Evolutionary conservation across 2,113 vertebrate genomes (phyloP).

Genomic region (Sceloporus undulatus): DNA sequence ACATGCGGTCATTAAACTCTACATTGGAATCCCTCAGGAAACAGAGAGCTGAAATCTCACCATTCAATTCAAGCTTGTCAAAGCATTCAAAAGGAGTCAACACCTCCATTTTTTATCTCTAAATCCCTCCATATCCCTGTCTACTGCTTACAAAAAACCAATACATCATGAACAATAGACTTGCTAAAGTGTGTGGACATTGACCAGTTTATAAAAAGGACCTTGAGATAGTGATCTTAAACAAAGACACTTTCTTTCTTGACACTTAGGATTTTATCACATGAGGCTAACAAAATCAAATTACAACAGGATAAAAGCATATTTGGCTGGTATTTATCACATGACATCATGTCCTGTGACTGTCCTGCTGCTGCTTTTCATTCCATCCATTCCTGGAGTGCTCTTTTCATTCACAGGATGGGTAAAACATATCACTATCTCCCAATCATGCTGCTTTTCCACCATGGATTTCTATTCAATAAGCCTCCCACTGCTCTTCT

Average conservation of each 20-base stretch:
- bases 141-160: background rate
- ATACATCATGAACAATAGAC: background rate
- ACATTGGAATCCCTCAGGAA: no score
- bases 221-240: background rate
- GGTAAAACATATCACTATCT: no score
- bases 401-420: no score
- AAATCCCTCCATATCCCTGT: background rate
- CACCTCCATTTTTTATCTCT: background rate
- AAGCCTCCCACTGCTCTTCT: no score
- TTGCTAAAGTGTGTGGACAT: background rate
- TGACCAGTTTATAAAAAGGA: background rate
- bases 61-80: background rate
- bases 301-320: no score
- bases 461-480: no score
- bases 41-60: background rate
- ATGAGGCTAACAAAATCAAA: no score
- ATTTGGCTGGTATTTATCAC: no score
- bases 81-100: background rate
- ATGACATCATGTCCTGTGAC: no score
- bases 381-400: no score
- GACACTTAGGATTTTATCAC: background rate
- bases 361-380: no score
- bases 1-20: background rate
- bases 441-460: no score
- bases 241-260: background rate